Evolutionary conservation across 2,113 vertebrate genomes (phyloP).

Genomic region (Cricetomys ansorgei): DNA sequence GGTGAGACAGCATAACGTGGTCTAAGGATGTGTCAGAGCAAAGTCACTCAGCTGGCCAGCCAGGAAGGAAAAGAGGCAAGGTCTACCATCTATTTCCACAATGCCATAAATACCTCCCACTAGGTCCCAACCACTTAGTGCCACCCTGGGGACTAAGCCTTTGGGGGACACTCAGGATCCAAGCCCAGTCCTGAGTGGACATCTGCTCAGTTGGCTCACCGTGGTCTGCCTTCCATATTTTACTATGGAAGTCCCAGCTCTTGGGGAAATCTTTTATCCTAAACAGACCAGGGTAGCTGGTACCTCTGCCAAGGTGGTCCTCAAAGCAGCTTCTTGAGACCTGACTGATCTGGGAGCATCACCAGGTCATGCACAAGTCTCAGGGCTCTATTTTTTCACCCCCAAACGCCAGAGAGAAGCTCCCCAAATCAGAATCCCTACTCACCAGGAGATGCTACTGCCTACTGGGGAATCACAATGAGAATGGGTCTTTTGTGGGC

Average conservation of each 20-base stretch:
- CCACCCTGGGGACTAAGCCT: not conserved
- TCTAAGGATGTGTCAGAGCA: not conserved
- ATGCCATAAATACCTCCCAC: not conserved
- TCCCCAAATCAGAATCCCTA: not conserved
- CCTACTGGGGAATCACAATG: not conserved
- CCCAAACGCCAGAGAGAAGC: not conserved
- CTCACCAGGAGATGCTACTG: not conserved
- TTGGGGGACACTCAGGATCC: not conserved
- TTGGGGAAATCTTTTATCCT: not conserved
- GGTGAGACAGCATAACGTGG: no score
- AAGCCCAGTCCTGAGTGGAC: not conserved
- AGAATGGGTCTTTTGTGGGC: not conserved
- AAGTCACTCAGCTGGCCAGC: not conserved
- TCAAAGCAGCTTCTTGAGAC: not conserved
- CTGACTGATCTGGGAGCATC: not conserved
- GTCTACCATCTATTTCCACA: not conserved
- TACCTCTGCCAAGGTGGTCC: not conserved
- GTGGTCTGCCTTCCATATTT: not conserved
- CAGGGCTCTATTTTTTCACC: not conserved
- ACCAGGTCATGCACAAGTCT: no score
- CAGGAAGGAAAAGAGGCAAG: not conserved
- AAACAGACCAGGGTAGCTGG: not conserved
- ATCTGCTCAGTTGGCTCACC: no score
- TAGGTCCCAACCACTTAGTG: not conserved
- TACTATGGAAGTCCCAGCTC: not conserved